Percentiles rank a stretch among this genome's conserved stretches.
These are phyloP conservation scores for Phocoena sinus DNA, from an alignment of 2,113 vertebrate species.

Conservation along the genomic window DNA sequence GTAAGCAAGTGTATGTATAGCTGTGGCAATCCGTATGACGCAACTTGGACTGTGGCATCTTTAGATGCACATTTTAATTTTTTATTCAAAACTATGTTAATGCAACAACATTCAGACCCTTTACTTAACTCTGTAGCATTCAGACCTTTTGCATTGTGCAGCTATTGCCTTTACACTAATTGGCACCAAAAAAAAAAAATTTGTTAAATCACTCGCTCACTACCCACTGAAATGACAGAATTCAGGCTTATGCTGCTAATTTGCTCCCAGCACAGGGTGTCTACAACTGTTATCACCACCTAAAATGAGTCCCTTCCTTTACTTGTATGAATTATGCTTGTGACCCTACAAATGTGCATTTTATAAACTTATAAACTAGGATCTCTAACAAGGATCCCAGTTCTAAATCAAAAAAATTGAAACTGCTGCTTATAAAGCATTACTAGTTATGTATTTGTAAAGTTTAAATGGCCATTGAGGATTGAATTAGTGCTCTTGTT, in stretches of 20 bases:
- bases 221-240: background rate
- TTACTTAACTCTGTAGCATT: background rate
- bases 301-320: background rate
- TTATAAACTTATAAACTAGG: background rate
- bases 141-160: background rate
- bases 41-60: background rate
- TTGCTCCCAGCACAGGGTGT: background rate
- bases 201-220: background rate
- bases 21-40: background rate
- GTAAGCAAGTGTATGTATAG: background rate
- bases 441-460: background rate
- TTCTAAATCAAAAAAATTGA: background rate
- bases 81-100: background rate
- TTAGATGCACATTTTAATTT: background rate
- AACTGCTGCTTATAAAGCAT: background rate
- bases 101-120: background rate
- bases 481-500: background rate
- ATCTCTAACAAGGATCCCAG: background rate
- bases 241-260: background rate
- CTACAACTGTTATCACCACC: background rate
- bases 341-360: background rate
- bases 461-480: background rate
- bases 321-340: background rate
- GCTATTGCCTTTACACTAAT: background rate
- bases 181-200: background rate